Evolutionary conservation across 2,888 invertebrate genomes (phyloP).

Genomic region (Platycnemis pennipes): DNA sequence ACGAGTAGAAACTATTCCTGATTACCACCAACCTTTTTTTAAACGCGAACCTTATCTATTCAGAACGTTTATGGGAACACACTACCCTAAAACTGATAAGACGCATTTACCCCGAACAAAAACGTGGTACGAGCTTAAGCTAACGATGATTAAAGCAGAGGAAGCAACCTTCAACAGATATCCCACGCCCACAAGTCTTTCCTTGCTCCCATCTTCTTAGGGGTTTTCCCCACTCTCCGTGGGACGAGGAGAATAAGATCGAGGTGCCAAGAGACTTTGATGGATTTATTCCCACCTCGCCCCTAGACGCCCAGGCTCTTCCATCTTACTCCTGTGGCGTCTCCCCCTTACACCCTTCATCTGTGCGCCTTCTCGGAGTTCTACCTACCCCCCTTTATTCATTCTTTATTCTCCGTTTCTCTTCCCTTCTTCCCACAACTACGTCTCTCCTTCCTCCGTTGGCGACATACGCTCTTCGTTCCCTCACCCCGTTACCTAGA

Average conservation of each 20-base stretch:
- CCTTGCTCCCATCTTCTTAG: not conserved
- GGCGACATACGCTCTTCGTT: not conserved
- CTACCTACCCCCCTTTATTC: not conserved
- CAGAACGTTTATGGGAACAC: not conserved
- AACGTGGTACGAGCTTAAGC: not conserved
- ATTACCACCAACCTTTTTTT: not conserved
- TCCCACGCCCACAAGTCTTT: not conserved
- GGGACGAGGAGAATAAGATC: constrained; percentile 43
- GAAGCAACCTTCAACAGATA: not conserved
- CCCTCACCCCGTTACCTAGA: not conserved
- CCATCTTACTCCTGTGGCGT: constrained; percentile 63
- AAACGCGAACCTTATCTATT: not conserved
- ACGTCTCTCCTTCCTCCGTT: not conserved
- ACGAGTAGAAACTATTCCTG: not conserved
- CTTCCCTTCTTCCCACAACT: not conserved
- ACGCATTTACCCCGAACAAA: constrained; percentile 4
- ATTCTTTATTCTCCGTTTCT: not conserved
- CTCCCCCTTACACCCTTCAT: not conserved
- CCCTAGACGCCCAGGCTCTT: constrained; percentile 59
- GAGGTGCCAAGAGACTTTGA: constrained; percentile 64
- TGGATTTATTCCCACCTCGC: constrained; percentile 60
- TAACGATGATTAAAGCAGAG: constrained; percentile 11
- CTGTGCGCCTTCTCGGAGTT: not conserved
- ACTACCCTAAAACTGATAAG: not conserved
- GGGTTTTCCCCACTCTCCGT: not conserved